These are phyloP conservation scores for Penaeus japonicus DNA, from an alignment of 1,140 invertebrate genomes.

Conservation along the genomic window DNA sequence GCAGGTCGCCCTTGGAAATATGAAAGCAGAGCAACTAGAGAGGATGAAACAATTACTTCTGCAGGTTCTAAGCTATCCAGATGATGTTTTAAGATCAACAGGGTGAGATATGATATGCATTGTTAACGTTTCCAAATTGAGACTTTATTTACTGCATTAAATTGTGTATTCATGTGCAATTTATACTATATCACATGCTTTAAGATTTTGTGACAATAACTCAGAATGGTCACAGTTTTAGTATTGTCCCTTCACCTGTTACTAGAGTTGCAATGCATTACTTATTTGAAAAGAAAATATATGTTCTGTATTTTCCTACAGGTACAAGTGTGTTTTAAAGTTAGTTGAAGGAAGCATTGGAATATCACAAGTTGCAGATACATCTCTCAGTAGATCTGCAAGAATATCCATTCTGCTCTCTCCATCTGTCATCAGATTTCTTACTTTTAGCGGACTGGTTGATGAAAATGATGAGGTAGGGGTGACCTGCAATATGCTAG, in stretches of 20 bases:
- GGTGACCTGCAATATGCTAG: not conserved
- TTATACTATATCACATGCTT: too few relatives aligned
- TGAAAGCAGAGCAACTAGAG: not conserved
- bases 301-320: not conserved
- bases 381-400: slow-evolving; percentile 27
- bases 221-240: too few relatives aligned
- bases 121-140: too few relatives aligned
- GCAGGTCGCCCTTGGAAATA: not conserved
- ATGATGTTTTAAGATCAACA: not conserved
- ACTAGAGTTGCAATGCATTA: not conserved
- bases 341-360: slow-evolving; percentile 34
- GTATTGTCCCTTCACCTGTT: too few relatives aligned
- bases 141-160: too few relatives aligned
- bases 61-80: slow-evolving; percentile 11
- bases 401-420: slow-evolving; percentile 16
- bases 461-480: slow-evolving; percentile 36
- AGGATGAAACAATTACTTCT: not conserved
- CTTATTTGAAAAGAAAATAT: not conserved
- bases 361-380: slow-evolving; percentile 15
- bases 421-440: slow-evolving; percentile 6
- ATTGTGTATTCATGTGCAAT: too few relatives aligned
- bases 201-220: too few relatives aligned
- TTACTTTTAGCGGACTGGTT: slow-evolving; percentile 16
- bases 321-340: slow-evolving; percentile 12
- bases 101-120: not conserved